Percentiles rank a stretch among this genome's conserved stretches.
Evolutionary conservation across 2,888 invertebrate genomes (phyloP).

Genomic region (Uropetala carovei): DNA sequence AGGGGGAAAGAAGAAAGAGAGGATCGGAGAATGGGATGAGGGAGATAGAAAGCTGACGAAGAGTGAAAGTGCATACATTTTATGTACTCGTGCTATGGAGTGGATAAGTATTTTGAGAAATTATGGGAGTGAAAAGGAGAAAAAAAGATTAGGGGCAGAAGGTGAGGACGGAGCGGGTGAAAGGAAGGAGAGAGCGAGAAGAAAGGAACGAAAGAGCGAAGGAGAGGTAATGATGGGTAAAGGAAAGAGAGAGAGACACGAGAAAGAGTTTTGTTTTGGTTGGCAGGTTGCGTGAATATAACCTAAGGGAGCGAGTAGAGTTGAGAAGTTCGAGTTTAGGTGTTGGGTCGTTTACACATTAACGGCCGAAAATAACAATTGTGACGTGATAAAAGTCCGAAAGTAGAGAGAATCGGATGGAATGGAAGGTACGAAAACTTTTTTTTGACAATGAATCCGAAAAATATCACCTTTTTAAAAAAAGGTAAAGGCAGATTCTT

Average conservation of each 20-base stretch:
- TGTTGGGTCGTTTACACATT: neutral
- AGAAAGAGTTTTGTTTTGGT: no score
- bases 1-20: neutral
- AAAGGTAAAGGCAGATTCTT: no score
- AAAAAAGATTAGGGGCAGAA: neutral
- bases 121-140: neutral
- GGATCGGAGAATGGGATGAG: neutral
- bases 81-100: neutral
- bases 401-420: neutral
- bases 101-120: neutral
- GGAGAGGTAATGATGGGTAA: no score
- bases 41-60: neutral
- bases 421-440: neutral
- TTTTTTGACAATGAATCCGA: neutral
- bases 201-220: no score
- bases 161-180: neutral
- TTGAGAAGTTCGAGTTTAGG: no score
- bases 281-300: neutral
- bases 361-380: neutral
- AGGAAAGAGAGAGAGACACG: no score
- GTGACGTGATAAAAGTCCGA: neutral
- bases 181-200: no score
- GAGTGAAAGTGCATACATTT: constrained; percentile 6
- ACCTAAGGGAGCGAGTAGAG: neutral
- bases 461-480: neutral